These are phyloP conservation scores for Dicrostonyx torquatus DNA, from an alignment of 2,797 vertebrate genomes.

Conservation along the genomic window DNA sequence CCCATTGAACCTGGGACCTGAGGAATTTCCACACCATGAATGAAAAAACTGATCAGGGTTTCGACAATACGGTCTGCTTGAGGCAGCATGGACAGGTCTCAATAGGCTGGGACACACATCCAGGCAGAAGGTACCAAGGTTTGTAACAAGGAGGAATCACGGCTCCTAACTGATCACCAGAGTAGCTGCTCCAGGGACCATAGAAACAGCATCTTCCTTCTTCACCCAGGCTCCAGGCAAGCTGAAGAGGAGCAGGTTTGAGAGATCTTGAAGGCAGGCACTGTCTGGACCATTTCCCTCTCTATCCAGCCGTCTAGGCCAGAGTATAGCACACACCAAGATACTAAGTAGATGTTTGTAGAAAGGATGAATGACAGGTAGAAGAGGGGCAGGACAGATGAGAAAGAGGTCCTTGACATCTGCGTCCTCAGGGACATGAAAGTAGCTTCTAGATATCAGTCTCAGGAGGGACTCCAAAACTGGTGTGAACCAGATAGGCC, in stretches of 20 bases:
- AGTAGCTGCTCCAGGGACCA: background rate
- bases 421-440: background rate
- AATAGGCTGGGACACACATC: background rate
- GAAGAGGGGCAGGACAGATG: background rate
- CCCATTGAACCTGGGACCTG: background rate
- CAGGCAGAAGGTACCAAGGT: background rate
- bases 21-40: rapidly evolving
- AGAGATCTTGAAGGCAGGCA: background rate
- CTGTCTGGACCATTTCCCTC: background rate
- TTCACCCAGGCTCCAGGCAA: background rate
- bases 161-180: background rate
- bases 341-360: background rate
- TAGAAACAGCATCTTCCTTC: background rate
- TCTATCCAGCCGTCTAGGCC: background rate
- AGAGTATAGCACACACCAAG: background rate
- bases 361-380: background rate
- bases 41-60: background rate
- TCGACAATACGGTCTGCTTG: background rate
- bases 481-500: background rate
- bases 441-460: background rate
- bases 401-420: background rate
- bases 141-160: background rate
- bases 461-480: background rate
- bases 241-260: rapidly evolving
- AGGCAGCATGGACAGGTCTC: background rate